Evolutionary conservation across 2,113 vertebrate species (phyloP).

Genomic region (Nerophis lumbriciformis): DNA sequence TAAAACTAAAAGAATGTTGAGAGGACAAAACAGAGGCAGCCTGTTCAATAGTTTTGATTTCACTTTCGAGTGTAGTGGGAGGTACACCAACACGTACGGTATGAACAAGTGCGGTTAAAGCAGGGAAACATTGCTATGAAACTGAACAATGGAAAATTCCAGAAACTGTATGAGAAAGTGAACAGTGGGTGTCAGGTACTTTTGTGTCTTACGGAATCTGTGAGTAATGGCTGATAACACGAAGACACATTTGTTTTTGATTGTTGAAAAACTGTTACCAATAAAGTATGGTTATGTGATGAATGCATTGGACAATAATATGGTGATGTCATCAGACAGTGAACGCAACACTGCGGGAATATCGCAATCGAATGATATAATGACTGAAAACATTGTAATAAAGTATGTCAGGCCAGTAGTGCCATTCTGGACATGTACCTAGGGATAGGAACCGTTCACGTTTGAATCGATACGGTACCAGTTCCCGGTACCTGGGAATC

Average conservation of each 20-base stretch:
- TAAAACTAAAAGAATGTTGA: background rate
- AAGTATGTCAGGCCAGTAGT: no score
- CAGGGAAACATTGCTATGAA: conserved; percentile 17
- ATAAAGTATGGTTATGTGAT: background rate
- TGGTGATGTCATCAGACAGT: no score
- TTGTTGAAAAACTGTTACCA: conserved; percentile 23
- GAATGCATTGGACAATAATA: background rate
- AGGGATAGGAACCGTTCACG: no score
- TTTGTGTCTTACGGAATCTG: conserved; percentile 15
- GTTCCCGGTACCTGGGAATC: no score
- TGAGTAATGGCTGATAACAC: conserved; percentile 21
- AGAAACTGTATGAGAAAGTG: background rate
- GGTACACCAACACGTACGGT: background rate
- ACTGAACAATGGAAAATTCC: conserved; percentile 51
- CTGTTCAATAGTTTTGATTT: background rate
- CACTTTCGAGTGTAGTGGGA: background rate
- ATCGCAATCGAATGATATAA: no score
- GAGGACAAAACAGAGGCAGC: background rate
- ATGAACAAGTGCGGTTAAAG: background rate
- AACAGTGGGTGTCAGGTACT: conserved; percentile 18
- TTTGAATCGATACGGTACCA: no score
- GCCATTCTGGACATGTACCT: no score
- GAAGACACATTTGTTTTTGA: conserved; percentile 17
- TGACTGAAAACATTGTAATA: no score
- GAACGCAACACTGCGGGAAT: no score